phyloP scores from a whole-genome alignment of 1,140 invertebrate species.

The Drosophila insularis region DNA sequence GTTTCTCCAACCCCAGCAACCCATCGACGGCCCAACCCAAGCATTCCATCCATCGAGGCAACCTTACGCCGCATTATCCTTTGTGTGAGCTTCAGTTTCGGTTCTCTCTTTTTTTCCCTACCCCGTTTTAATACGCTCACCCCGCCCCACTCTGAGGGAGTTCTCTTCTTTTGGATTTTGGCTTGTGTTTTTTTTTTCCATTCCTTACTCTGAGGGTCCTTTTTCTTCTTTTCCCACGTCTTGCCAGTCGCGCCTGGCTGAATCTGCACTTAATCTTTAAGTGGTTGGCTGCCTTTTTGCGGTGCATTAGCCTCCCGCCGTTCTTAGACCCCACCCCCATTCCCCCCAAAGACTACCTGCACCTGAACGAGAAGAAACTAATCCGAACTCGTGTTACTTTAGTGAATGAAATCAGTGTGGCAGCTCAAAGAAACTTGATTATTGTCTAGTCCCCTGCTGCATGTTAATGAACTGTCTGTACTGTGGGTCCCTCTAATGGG shows the following conservation, averaged over 20 bases:
- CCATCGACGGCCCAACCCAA: conserved; percentile 16
- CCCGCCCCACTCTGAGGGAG: not conserved
- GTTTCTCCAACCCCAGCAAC: not conserved
- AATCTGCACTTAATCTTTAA: conserved; percentile 78
- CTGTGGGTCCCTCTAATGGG: not conserved
- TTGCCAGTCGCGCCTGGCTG: conserved; percentile 63
- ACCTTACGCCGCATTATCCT: conserved; percentile 41
- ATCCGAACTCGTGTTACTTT: conserved; percentile 73
- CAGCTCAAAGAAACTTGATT: conserved; percentile 65
- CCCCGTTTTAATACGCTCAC: conserved; percentile 23
- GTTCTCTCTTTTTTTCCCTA: not conserved
- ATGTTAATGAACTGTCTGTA: conserved; percentile 66
- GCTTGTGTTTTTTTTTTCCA: not conserved
- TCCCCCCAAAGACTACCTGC: not conserved
- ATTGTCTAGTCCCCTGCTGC: conserved; percentile 59
- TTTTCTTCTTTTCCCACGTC: not conserved
- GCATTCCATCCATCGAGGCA: not conserved
- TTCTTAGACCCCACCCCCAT: not conserved
- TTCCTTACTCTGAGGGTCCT: conserved; percentile 36
- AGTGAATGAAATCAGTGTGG: conserved; percentile 68
- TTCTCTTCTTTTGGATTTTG: not conserved
- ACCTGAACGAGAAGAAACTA: conserved; percentile 59
- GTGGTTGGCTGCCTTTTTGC: conserved; percentile 75
- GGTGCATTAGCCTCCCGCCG: conserved; percentile 61
- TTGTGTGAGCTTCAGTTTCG: conserved; percentile 43